Evolutionary conservation across 2,888 invertebrate species (phyloP), one percentile per base, ranked within the genome.

Genomic region (Poecilus cupreus): DNA sequence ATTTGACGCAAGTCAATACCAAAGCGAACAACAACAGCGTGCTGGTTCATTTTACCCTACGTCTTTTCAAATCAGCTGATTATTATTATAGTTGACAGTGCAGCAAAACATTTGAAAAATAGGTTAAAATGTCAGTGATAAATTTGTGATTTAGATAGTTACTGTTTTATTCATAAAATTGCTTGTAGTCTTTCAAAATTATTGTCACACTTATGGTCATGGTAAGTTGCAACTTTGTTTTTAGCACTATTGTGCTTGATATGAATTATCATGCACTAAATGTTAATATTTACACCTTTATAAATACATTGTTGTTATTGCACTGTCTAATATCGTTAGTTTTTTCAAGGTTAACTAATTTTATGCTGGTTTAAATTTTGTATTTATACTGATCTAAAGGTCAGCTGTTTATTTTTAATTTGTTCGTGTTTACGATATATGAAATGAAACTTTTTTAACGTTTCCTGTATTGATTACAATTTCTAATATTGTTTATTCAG

Each of bases 1-100:
- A 24, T 32, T 51, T 51, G 46, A 72, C 77, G 64, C 80, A 80
- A 72, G 72, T 80, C 80, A 72, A 80, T 80, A 80, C 3, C n/a
- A 13, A 51, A 54, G 54, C 22, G 16, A 20, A 70, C 32, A 60
- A 26, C 46, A 24, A 13, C 13, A 26, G 64, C 26, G 39, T 64
- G 24, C 39, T 43, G 22, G 24, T 26, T 51, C 13, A 16, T 24
- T 43, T 57, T 60, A 49, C n/a, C 24, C 13, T 54, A 24, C 24
- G 49, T 79, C 32, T 18, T 37, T 57, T 79, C 79, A 70, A 68
- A 79, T 68, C 79, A 79, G 78, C 78, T 78, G 78, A 72, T 64
- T 78, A 24, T 16, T 24, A 24, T 68, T 32, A 16, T 18, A 79
- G 26, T 79, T 79, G 70, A 46, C 79, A 68, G 43, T 68, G 39